Percentiles rank a stretch among this genome's conserved stretches.
These are phyloP conservation scores for Dendrocincla tyrannina DNA, from an alignment of 2,797 vertebrate species.

Conservation along the genomic window DNA sequence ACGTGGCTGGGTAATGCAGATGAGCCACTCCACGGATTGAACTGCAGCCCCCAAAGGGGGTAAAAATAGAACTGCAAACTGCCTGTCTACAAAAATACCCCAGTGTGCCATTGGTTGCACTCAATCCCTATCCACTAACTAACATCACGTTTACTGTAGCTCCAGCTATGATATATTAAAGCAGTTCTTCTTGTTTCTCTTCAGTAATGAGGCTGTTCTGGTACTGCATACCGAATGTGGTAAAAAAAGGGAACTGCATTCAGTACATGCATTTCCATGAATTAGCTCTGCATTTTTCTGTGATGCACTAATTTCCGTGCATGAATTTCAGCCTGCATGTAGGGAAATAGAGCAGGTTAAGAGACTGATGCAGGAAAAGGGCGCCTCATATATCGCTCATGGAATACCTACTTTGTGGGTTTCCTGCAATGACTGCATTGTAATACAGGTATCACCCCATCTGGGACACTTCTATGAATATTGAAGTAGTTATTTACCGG, in stretches of 20 bases:
- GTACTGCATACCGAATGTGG: background rate
- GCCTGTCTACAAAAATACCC: constrained; percentile 24
- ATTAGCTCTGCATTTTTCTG: background rate
- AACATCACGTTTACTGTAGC: background rate
- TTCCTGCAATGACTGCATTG: background rate
- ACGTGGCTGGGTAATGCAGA: background rate
- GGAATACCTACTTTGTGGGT: background rate
- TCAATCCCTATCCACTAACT: background rate
- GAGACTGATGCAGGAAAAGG: background rate
- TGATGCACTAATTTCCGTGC: background rate
- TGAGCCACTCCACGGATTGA: background rate
- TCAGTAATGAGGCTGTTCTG: background rate
- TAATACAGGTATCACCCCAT: background rate
- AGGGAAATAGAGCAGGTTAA: background rate
- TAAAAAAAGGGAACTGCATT: background rate
- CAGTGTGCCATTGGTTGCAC: background rate
- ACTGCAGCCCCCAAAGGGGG: background rate
- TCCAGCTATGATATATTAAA: background rate
- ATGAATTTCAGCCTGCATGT: background rate
- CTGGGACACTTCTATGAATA: background rate
- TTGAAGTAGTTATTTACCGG: background rate
- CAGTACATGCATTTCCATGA: background rate
- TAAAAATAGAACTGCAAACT: constrained; percentile 31
- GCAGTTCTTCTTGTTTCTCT: background rate
- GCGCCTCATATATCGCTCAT: background rate